Evolutionary conservation across 2,888 invertebrate genomes (phyloP), one percentile per base, ranked within the genome.

Genomic region (Miltochrista miniata): DNA sequence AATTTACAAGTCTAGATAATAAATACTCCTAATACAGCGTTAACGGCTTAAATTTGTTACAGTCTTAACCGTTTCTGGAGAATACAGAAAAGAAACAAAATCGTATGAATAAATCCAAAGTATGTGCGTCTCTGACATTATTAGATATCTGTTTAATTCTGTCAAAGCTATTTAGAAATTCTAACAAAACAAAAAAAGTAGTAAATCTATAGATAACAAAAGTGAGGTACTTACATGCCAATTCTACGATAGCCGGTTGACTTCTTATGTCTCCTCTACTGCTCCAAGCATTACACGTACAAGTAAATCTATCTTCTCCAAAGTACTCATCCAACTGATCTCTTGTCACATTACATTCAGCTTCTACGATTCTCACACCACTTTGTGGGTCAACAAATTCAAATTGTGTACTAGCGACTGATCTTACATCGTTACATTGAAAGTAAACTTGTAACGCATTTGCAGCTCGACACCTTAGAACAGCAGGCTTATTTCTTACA

Each of bases 281-380:
- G 57, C 96, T 96, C 96, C 97, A 98, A 33, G 99, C 99, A 76
- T 96, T 94, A 82, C 99, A 99, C 72, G 98, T 97, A 88, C 99
- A 99, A 72, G 96, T 96, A 84, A 97, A 98, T 68, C 96, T 94
- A 50, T 96, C 97, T 76, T 96, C 95, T 55, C 97, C 97, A 76
- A 97, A 97, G 87, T 97, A 98, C 80, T 98, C 98, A 76, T 98
- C 98, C 66, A 99, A 96, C 80, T 96, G 96, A 85, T 97, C 96
- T 62, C 98, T 93, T 36, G 96, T 96, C 65, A 98, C 95, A 80
- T 97, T 97, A 65, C 97, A 94, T 68, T 96, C 96, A 40, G 96
- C 96, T 81, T 98, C 98, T 67, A 97, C 95, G 78, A 96, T 95
- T 67, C 97, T 93, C 42, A 97, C 96, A 52, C 97, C 97, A 50